Evolutionary conservation across 2,797 vertebrate species (phyloP).

Genomic region (Dryobates pubescens): DNA sequence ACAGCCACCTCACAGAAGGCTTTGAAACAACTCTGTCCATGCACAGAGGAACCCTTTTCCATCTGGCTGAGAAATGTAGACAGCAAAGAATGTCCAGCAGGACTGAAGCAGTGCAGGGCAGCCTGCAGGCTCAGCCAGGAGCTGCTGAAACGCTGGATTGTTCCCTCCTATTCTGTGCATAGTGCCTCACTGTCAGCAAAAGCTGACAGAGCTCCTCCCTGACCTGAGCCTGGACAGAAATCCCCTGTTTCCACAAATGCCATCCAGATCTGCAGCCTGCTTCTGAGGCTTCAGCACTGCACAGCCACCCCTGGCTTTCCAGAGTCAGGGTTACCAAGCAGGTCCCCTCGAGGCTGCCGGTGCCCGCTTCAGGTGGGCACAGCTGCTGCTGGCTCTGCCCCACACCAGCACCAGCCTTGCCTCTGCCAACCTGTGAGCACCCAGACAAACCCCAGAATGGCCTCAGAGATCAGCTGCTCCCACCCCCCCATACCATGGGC

Average conservation of each 20-base stretch:
- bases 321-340: neutral
- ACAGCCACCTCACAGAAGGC: neutral
- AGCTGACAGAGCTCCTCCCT: neutral
- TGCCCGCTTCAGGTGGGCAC: accelerated
- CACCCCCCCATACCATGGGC: too few species aligned
- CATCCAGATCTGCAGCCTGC: neutral
- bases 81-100: slow-evolving; percentile 15
- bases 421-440: neutral
- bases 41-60: slow-evolving; percentile 14
- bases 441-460: too few species aligned
- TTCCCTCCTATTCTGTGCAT: slow-evolving; percentile 31
- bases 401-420: neutral
- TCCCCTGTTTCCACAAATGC: slow-evolving; percentile 9
- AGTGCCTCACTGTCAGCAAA: slow-evolving; percentile 24
- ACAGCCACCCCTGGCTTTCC: neutral
- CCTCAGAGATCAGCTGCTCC: too few species aligned
- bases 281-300: neutral
- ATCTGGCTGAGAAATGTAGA: neutral
- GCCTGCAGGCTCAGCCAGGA: neutral
- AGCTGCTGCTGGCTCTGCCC: neutral
- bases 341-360: neutral
- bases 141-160: slow-evolving; percentile 32
- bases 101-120: slow-evolving; percentile 41
- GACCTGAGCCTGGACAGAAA: slow-evolving; percentile 28
- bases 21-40: neutral